Percentiles rank a stretch among this genome's conserved stretches.
phyloP scores from a whole-genome alignment of 2,888 invertebrate species.

The Drosophila gaucha region DNA sequence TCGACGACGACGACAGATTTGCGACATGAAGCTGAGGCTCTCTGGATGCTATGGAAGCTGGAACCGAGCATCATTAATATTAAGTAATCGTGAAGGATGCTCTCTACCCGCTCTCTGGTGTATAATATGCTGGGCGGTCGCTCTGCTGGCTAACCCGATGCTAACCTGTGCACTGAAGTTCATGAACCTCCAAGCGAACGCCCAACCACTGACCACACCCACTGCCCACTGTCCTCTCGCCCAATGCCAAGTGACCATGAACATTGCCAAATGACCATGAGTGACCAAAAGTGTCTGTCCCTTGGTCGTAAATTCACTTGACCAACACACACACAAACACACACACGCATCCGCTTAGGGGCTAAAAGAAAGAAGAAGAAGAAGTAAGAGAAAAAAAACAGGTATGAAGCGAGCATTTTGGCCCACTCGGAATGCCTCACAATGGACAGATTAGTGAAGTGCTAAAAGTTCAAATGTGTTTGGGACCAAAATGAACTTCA shows the following conservation, averaged over 20 bases:
- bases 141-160: conserved; percentile 49
- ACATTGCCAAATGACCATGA: conserved; percentile 66
- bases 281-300: conserved; percentile 75
- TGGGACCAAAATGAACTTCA: conserved; percentile 24
- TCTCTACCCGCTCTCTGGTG: conserved; percentile 60
- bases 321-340: conserved; percentile 16
- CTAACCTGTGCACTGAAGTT: conserved; percentile 71
- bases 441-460: conserved; percentile 80
- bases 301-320: conserved; percentile 69
- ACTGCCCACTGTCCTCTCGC: background rate
- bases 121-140: conserved; percentile 57
- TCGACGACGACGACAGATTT: conserved; percentile 68
- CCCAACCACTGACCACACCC: background rate
- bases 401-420: conserved; percentile 61
- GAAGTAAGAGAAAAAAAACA: conserved; percentile 22
- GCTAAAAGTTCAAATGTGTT: conserved; percentile 75
- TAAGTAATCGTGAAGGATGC: conserved; percentile 80
- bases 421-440: conserved; percentile 62
- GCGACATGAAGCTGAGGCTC: conserved; percentile 58
- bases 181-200: conserved; percentile 52
- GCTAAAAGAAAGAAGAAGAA: conserved; percentile 14
- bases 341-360: conserved; percentile 10
- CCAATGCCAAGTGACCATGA: conserved; percentile 67
- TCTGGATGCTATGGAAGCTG: conserved; percentile 4
- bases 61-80: conserved; percentile 70